Conservation (phyloP, 2,113 vertebrate species). For the Pristiophorus japonicus region DNA sequence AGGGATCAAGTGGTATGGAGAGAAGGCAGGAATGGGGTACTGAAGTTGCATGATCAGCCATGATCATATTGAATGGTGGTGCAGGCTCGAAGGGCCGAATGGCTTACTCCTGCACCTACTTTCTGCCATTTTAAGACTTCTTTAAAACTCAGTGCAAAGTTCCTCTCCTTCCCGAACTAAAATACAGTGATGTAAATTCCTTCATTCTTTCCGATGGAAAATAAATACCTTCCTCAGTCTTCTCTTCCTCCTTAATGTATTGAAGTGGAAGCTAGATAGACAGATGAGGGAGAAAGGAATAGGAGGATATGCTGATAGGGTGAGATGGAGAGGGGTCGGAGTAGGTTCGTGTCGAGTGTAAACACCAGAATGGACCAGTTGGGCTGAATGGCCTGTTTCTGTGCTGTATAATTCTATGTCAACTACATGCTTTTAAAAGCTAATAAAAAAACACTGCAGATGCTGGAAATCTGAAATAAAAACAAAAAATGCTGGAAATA, state of each 20-base stretch:
- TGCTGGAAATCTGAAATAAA: too few species aligned
- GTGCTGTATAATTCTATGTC: background rate
- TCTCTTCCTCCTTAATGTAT: background rate
- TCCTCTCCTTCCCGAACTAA: background rate
- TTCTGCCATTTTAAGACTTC: too few species aligned
- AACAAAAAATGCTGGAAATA: too few species aligned
- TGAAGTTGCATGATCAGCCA: too few species aligned
- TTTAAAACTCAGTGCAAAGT: background rate
- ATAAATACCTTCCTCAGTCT: too few species aligned
- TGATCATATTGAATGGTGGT: too few species aligned
- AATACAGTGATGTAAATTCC: background rate
- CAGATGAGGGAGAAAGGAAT: background rate
- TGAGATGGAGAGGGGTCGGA: background rate
- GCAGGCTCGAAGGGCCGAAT: too few species aligned
- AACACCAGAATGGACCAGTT: background rate
- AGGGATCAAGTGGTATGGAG: too few species aligned
- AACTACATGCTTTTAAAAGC: background rate
- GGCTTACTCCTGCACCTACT: too few species aligned
- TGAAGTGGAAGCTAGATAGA: background rate
- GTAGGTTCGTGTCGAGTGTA: background rate
- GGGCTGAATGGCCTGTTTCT: background rate
- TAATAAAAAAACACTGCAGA: too few species aligned
- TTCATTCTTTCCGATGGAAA: background rate
- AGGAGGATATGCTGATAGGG: background rate
- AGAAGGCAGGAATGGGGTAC: too few species aligned